Base-by-base conservation (phyloP, 2,113 vertebrate genomes). In the Ramphastos sulfuratus region DNA sequence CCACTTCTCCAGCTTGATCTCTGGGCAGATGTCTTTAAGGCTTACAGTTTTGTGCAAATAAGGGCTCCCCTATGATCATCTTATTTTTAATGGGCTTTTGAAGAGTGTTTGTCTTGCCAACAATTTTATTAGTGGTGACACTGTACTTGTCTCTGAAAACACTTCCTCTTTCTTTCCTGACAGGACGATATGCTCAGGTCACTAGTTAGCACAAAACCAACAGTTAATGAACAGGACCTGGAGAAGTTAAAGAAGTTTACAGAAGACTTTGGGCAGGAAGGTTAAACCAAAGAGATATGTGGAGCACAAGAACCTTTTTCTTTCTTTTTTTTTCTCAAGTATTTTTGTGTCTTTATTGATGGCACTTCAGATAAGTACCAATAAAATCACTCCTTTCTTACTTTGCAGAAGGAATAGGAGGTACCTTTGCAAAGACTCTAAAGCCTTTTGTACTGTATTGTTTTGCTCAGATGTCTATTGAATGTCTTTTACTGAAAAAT, bases 181-280 rank as follows among this genome's bases (percentile, higher is more conserved):
- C 97, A 99, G 99, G 3, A 90, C 0, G 99, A 99, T 94, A 99
- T 99, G 99, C 56, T 98, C 87, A 98, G 98, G 76, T 99, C 99
- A 0, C 95, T 97, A 42, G 17, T 97, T 39, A 98, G 44, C 97
- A 99, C 98, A 42, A 99, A 99, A 93, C 99, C 99, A 82, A 99
- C 99, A 25, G 99, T 99, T 93, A 99, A 99, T 56, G 99, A 99
- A 54, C 98, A 99, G 44, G 99, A 99, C 95, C 96, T 99, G 97
- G 97, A 98, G 70, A 99, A 99, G 94, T 97, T 99, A 92, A 99
- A 97, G 98, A 99, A 99, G 97, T 99, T 99, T 97, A 99, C 99
- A 96, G 98, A 99, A 81, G 99, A 99, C 92, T 99, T 99, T 97
- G 99, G 99, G 94, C 99, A 99, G 95, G 99, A 99, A 97, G 99